These are phyloP conservation scores for Eurytoma californica DNA, from an alignment of 2,888 invertebrate genomes.

Conservation along the genomic window DNA sequence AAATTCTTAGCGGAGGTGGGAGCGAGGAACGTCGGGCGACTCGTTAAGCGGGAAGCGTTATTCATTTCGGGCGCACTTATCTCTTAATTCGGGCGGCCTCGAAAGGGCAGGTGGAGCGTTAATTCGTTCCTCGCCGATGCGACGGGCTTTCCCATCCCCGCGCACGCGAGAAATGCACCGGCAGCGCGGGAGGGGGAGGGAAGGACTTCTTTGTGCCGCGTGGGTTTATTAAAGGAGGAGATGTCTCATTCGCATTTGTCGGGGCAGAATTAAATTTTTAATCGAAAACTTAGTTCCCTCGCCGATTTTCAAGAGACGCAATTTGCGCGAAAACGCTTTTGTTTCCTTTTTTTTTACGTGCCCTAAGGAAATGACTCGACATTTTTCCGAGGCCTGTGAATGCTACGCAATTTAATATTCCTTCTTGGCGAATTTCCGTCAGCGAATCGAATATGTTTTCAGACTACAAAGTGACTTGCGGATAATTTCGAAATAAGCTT, in stretches of 20 bases:
- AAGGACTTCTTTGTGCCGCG: not conserved
- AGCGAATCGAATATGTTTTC: too few species aligned
- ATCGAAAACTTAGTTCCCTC: slow-evolving; percentile 28
- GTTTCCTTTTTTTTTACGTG: not conserved
- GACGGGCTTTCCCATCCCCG: not conserved
- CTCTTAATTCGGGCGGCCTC: slow-evolving; percentile 50
- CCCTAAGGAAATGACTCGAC: not conserved
- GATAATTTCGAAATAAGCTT: not conserved
- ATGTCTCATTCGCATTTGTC: not conserved
- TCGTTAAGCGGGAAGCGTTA: slow-evolving; percentile 62
- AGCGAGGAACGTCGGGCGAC: slow-evolving; percentile 9
- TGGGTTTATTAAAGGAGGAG: slow-evolving; percentile 11
- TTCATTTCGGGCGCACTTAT: slow-evolving; percentile 61
- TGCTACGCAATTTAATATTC: too few species aligned
- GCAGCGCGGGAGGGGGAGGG: not conserved
- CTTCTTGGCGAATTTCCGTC: too few species aligned
- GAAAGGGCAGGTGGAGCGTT: slow-evolving; percentile 24
- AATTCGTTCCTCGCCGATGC: not conserved
- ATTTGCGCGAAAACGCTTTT: not conserved
- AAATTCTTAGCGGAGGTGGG: slow-evolving; percentile 60
- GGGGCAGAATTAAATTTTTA: slow-evolving; percentile 48
- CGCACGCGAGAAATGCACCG: not conserved
- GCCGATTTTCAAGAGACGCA: slow-evolving; percentile 31
- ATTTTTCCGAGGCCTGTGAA: too few species aligned
- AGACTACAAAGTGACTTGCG: too few species aligned